Evolutionary conservation across 64 coral and sea anemone species (phyloP), one percentile per base, ranked within the genome.

Genomic region (Montipora sp.): DNA sequence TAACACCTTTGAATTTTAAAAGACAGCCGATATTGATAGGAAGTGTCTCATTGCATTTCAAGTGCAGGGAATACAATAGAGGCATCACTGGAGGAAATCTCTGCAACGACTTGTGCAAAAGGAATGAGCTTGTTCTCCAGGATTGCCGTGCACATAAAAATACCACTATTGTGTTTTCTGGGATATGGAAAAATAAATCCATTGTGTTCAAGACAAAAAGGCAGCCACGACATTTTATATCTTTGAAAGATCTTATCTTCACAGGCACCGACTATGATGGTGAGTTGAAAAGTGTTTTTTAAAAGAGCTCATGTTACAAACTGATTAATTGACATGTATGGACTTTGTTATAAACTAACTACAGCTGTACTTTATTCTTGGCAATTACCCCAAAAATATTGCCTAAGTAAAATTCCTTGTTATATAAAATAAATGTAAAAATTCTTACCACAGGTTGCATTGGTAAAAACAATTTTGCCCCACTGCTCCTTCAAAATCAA

Each of bases 171-270:
- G 91, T 99, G 8, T 96, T 96, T 15, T 84, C 87, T 75, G 98
- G 92, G 18, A 80, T 83, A 51, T 99, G 94, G 98, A 89, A 47
- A 70, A 51, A 69, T 10, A 49, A 94, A 3, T 74, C 89, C 36
- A 77, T 96, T 75, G 89, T 93, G 7, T 92, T 99, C 65, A 99
- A 99, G 75, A 94, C 92, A 83, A 99, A 99, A 80, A 92, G 73
- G 66, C 77, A 75, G 9, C 83, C 98, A 10, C 88, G 90, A 53
- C n/a, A 53, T 46, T 94, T 87, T 83, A 59, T 91, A n/a, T 20
- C 73, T 12, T 48, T 95, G 7, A 68, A 83, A 48, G 74, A 27
- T 79, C 27, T 84, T 11, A 47, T 91, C 45, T 18, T 21, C 75
- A 75, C 14, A 70, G 78, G 22, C 22, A 11, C 75, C 51, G 23